Base-by-base conservation (phyloP, 1,140 invertebrate genomes). In the Chrysoperla carnea region DNA sequence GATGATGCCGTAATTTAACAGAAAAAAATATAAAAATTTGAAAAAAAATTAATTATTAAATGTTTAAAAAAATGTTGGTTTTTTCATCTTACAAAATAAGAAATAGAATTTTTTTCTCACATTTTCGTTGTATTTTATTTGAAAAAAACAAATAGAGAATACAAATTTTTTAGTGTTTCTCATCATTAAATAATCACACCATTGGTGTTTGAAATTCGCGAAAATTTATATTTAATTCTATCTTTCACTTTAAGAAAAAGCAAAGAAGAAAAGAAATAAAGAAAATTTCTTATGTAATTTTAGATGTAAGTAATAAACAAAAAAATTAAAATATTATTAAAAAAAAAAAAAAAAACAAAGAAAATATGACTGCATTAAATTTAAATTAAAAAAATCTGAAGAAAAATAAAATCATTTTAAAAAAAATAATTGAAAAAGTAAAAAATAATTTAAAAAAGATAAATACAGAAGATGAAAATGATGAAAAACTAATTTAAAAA, bases 371-470 rank as follows among this genome's bases (percentile, higher is more conserved):
- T 41, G 40, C 40, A 28, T 41, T 41, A 41, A 31, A 41, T 29
- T 23, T 8, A 37, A 48, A 36, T 35, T 45, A 45, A 46, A 45
- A 53, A 53, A 52, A 48, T 55, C 57, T 58, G 56, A 57, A 56
- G 59, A 60, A 55, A 56, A 56, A 61, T 59, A 56, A 27, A 27
- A 23, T 23, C 17, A 23, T 23, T 23, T 23, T n/a, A n/a, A 23
- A 23, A 23, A 23, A 23, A 23, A 23, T 23, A 23, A 23, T 23
- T 23, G 17, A 23, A 23, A 23, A n/a, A n/a, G n/a, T n/a, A n/a
- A n/a, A n/a, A n/a, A n/a, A n/a, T n/a, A 23, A 23, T 23, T 3
- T 5, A 23, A 23, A 23, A 23, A 23, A 23, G 5, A 23, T 3
- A 23, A 23, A 23, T 23, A 2, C 5, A 23, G 5, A 23, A 23